Evolutionary conservation across 2,888 invertebrate genomes (phyloP).

Genomic region (Troilus luridus): DNA sequence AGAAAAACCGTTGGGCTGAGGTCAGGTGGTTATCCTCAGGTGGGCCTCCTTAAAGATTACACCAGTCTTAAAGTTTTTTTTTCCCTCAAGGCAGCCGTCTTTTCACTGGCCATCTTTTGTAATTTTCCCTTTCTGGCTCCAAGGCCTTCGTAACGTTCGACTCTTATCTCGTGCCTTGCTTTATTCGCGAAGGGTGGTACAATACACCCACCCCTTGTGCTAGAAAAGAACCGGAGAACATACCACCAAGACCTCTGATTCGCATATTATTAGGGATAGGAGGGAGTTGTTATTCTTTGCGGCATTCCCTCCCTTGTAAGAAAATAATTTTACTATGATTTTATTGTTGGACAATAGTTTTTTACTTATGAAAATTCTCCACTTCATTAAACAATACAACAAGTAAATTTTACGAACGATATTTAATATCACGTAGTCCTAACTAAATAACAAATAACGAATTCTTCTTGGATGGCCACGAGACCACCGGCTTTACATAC

Average conservation of each 20-base stretch:
- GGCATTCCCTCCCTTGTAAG: not conserved
- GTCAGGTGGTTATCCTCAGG: conserved; percentile 46
- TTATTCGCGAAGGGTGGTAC: not conserved
- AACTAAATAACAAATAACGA: too few relatives aligned
- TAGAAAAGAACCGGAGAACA: not conserved
- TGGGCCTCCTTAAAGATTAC: conserved; percentile 36
- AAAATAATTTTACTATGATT: not conserved
- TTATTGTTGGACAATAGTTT: not conserved
- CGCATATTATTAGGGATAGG: not conserved
- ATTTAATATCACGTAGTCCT: too few relatives aligned
- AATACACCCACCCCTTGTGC: not conserved
- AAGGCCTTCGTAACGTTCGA: conserved; percentile 45
- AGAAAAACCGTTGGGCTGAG: conserved; percentile 40
- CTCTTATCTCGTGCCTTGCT: not conserved
- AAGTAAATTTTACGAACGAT: too few relatives aligned
- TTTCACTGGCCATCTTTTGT: conserved; percentile 30
- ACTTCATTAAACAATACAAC: too few relatives aligned
- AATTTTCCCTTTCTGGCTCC: conserved; percentile 30
- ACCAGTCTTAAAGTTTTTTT: conserved; percentile 40
- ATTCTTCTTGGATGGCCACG: too few relatives aligned
- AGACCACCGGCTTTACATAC: too few relatives aligned
- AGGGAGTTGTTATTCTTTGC: not conserved
- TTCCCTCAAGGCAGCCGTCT: conserved; percentile 13
- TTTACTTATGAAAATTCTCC: too few relatives aligned
- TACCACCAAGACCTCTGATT: not conserved